Evolutionary conservation across 2,888 invertebrate species (phyloP).

Genomic region (Scaeva pyrastri): DNA sequence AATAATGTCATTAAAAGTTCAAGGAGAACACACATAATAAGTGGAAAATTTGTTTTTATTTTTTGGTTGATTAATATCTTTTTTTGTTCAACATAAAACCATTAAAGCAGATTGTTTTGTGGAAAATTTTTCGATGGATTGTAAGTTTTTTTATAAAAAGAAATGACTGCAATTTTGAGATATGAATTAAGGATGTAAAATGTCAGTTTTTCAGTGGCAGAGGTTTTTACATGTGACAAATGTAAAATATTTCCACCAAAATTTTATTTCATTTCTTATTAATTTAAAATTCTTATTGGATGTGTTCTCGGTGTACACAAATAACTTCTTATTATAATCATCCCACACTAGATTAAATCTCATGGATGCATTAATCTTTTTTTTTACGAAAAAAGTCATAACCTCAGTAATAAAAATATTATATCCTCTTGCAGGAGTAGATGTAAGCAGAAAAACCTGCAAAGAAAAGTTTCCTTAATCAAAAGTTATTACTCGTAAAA

Average conservation of each 20-base stretch:
- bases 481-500: constrained; percentile 9
- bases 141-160: too few relatives aligned
- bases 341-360: not conserved
- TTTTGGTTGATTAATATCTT: not conserved
- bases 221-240: too few relatives aligned
- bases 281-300: too few relatives aligned
- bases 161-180: too few relatives aligned
- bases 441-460: not conserved
- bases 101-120: not conserved
- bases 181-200: too few relatives aligned
- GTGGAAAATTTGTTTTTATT: not conserved
- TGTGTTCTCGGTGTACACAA: too few relatives aligned
- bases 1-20: constrained; percentile 19
- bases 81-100: too few relatives aligned
- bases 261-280: too few relatives aligned
- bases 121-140: too few relatives aligned
- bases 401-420: not conserved
- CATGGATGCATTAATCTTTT: not conserved
- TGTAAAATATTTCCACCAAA: too few relatives aligned
- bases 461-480: not conserved
- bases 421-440: not conserved
- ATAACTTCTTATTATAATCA: too few relatives aligned
- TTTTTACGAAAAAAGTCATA: not conserved
- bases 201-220: too few relatives aligned
- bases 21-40: not conserved